phyloP scores from a whole-genome alignment of 2,113 vertebrate genomes.

The Oxygymnocypris stewartii region DNA sequence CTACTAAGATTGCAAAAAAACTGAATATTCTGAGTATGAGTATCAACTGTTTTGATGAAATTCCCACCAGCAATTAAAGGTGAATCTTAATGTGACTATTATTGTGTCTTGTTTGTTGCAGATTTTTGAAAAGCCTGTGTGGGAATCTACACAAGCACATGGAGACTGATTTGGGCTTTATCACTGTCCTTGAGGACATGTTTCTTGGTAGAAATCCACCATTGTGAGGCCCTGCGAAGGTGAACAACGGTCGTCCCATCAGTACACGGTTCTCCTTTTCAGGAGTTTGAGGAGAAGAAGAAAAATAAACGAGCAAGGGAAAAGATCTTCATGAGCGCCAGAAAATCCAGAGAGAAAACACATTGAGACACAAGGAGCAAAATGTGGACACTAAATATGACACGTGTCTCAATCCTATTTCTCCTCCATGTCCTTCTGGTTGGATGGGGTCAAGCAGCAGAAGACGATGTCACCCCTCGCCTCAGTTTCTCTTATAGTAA shows the following conservation, averaged over 20 bases:
- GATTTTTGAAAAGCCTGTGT: neutral
- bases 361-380: conserved; percentile 53
- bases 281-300: neutral
- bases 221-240: conserved; percentile 36
- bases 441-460: conserved; percentile 56
- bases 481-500: conserved; percentile 78
- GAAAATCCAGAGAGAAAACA: conserved; percentile 65
- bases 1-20: neutral
- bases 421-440: conserved; percentile 55
- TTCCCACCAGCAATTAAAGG: neutral
- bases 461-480: conserved; percentile 76
- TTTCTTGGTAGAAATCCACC: conserved; percentile 59
- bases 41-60: neutral
- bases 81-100: conserved; percentile 43
- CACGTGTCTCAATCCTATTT: conserved; percentile 57
- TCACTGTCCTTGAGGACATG: conserved; percentile 47
- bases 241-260: neutral
- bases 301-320: conserved; percentile 40
- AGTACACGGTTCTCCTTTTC: conserved; percentile 35
- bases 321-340: conserved; percentile 68
- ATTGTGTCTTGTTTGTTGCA: conserved; percentile 34
- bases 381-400: conserved; percentile 65
- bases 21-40: neutral
- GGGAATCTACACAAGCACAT: conserved; percentile 47
- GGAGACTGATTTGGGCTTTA: conserved; percentile 57